A percentile compares a stretch with the other conserved stretches of the same genome.
phyloP scores from a whole-genome alignment of 2,113 vertebrate species.

The Istiophorus platypterus region DNA sequence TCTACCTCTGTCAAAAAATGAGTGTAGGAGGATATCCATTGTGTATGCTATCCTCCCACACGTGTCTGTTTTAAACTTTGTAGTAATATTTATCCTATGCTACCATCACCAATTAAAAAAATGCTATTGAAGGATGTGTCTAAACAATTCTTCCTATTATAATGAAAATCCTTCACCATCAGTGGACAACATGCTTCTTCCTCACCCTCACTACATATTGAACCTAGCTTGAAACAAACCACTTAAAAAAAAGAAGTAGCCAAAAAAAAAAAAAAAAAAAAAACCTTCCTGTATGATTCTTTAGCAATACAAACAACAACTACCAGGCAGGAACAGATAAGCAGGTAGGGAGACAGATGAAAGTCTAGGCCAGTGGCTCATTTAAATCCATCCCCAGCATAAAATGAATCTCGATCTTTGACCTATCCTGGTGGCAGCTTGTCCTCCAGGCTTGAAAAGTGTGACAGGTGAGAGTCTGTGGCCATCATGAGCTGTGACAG shows the following conservation, averaged over 20 bases:
- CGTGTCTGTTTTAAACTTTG: conserved; percentile 43
- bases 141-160: conserved; percentile 59
- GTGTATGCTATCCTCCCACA: conserved; percentile 60
- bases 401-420: conserved; percentile 71
- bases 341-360: conserved; percentile 35
- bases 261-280: no score
- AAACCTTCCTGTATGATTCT: no score
- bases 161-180: conserved; percentile 52
- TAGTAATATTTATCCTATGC: conserved; percentile 17
- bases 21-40: conserved; percentile 44
- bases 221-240: conserved; percentile 38
- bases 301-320: conserved; percentile 22
- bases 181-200: conserved; percentile 40
- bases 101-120: conserved; percentile 66
- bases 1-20: conserved; percentile 54
- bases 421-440: conserved; percentile 75
- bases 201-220: conserved; percentile 63
- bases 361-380: conserved; percentile 33
- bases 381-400: conserved; percentile 53
- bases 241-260: conserved; percentile 5
- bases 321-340: conserved; percentile 11
- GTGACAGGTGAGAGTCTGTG: conserved; percentile 76
- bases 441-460: conserved; percentile 60
- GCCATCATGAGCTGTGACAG: conserved; percentile 76
- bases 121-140: conserved; percentile 55